Percentiles rank a stretch among this genome's conserved stretches.
phyloP scores from a whole-genome alignment of 1,140 invertebrate species.

The Cephus cinctus region DNA sequence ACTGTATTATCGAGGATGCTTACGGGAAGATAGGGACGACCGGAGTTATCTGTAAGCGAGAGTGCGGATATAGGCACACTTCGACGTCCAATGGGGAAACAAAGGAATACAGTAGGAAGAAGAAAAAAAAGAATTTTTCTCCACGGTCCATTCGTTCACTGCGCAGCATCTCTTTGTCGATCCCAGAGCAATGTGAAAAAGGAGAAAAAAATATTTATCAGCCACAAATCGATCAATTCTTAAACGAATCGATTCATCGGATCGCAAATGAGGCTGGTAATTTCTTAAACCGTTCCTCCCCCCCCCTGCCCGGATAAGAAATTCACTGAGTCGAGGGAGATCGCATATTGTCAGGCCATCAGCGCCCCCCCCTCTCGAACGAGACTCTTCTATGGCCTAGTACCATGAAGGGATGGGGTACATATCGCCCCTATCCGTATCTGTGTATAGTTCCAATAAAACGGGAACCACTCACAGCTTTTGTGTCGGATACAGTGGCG shows the following conservation, averaged over 20 bases:
- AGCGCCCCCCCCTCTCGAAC: slow-evolving; percentile 24
- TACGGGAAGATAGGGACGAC: slow-evolving; percentile 16
- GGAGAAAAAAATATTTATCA: too few relatives aligned
- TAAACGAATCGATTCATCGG: slow-evolving; percentile 7
- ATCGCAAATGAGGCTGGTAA: slow-evolving; percentile 31
- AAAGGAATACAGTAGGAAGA: too few relatives aligned
- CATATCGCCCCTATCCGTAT: slow-evolving; percentile 39
- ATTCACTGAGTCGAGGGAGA: slow-evolving; percentile 33
- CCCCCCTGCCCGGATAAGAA: too few relatives aligned
- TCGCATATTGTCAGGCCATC: slow-evolving; percentile 47
- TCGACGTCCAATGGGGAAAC: too few relatives aligned
- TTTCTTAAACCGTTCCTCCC: slow-evolving; percentile 27
- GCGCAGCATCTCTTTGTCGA: too few relatives aligned
- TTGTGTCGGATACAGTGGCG: slow-evolving; percentile 52
- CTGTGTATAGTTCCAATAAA: slow-evolving; percentile 57
- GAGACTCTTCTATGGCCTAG: slow-evolving; percentile 15
- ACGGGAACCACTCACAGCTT: slow-evolving; percentile 55
- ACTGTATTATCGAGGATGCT: slow-evolving; percentile 52
- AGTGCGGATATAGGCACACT: too few relatives aligned
- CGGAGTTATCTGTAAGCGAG: background rate
- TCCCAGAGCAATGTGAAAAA: too few relatives aligned
- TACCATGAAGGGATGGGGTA: slow-evolving; percentile 8
- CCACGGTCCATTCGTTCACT: too few relatives aligned
- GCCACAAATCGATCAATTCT: too few relatives aligned
- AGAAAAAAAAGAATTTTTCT: too few relatives aligned